Percentiles rank a stretch among this genome's conserved stretches.
Evolutionary conservation across 2,113 vertebrate species (phyloP).

Genomic region (Aphyosemion australe): DNA sequence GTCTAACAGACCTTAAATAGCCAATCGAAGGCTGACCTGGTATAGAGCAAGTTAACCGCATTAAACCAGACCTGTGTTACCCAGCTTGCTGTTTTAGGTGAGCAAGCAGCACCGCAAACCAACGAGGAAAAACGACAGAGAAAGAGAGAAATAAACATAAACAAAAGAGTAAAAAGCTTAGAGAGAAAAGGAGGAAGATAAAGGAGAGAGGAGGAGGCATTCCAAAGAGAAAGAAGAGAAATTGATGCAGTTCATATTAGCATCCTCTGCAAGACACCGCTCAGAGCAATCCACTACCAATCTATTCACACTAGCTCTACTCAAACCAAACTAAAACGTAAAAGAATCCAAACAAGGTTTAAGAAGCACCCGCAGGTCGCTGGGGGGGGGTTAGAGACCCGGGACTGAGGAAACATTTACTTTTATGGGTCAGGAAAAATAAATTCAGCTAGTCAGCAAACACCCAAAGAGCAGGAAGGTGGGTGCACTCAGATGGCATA

Average conservation of each 20-base stretch:
- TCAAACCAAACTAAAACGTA: slow-evolving; percentile 45
- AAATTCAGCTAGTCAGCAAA: slow-evolving; percentile 40
- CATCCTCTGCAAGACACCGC: slow-evolving; percentile 76
- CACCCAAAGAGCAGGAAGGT: slow-evolving; percentile 39
- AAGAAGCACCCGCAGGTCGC: slow-evolving; percentile 72
- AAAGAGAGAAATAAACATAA: slow-evolving; percentile 68
- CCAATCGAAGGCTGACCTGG: not conserved
- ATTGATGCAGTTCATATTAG: slow-evolving; percentile 74
- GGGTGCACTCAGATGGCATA: slow-evolving; percentile 29
- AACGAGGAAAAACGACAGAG: slow-evolving; percentile 55
- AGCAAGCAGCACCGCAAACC: slow-evolving; percentile 69
- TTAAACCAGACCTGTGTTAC: slow-evolving; percentile 65
- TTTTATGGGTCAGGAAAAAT: slow-evolving; percentile 42
- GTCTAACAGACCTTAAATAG: not conserved
- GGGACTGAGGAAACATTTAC: slow-evolving; percentile 31
- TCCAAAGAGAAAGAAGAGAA: slow-evolving; percentile 64
- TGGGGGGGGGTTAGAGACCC: slow-evolving; percentile 44
- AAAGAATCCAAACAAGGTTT: slow-evolving; percentile 60
- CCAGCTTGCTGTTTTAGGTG: slow-evolving; percentile 67
- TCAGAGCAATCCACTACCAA: slow-evolving; percentile 70
- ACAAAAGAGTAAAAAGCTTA: slow-evolving; percentile 59
- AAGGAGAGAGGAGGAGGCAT: slow-evolving; percentile 66
- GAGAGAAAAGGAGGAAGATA: slow-evolving; percentile 34
- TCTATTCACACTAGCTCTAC: slow-evolving; percentile 64
- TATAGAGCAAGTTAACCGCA: not conserved